Evolutionary conservation across 2,113 vertebrate species (phyloP).

Genomic region (Crypturellus undulatus): DNA sequence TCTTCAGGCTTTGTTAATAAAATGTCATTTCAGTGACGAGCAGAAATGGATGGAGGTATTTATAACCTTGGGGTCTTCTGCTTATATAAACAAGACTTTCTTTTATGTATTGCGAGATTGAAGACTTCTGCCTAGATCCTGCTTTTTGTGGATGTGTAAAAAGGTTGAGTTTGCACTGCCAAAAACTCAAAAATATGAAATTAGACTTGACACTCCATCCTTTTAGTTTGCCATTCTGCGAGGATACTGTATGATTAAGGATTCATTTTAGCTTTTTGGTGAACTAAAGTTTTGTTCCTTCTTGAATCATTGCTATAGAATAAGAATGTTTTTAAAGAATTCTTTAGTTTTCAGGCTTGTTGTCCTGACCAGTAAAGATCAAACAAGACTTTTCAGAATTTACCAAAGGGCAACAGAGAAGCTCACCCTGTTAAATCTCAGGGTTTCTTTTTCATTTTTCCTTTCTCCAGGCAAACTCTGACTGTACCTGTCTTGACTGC

Average conservation of each 20-base stretch:
- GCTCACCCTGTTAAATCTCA: background rate
- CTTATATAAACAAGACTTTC: background rate
- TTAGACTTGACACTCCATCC: background rate
- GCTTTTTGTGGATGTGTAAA: background rate
- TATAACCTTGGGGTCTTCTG: constrained; percentile 45
- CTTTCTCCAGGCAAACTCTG: background rate
- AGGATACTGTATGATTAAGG: background rate
- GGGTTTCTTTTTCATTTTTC: background rate
- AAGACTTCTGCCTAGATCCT: constrained; percentile 32
- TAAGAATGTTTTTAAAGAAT: background rate
- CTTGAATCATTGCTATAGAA: background rate
- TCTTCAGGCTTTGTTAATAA: constrained; percentile 29
- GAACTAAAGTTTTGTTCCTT: background rate
- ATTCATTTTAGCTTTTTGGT: background rate
- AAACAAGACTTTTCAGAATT: background rate
- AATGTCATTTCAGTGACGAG: background rate
- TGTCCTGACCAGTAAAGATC: background rate
- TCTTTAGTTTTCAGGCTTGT: background rate
- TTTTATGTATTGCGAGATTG: constrained; percentile 2
- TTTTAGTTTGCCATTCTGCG: background rate
- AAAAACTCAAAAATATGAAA: background rate
- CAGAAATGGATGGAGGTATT: background rate
- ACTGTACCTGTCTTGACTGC: background rate
- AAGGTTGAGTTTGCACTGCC: background rate
- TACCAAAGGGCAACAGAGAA: background rate